These are phyloP conservation scores for Enteromius fasciolatus DNA, from an alignment of 2,797 vertebrate genomes.

Conservation along the genomic window DNA sequence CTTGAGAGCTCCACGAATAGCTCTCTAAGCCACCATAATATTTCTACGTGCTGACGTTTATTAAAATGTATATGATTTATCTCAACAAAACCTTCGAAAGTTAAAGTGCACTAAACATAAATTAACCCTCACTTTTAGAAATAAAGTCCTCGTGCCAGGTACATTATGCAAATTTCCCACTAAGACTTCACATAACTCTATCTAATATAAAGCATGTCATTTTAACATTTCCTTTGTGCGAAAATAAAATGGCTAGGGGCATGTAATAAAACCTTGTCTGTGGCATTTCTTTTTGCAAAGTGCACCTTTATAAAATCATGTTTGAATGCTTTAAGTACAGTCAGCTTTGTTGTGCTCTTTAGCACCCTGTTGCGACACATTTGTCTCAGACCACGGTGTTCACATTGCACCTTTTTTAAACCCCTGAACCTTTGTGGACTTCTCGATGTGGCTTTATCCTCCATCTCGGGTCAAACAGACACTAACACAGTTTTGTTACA, in stretches of 20 bases:
- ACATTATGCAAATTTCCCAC: slow-evolving; percentile 31
- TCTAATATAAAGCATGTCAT: slow-evolving; percentile 27
- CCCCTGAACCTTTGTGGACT: slow-evolving; percentile 10
- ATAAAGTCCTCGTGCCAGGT: slow-evolving; percentile 23
- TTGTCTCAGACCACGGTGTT: background rate
- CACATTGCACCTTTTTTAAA: background rate
- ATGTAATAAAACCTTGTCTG: slow-evolving; percentile 35
- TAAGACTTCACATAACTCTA: slow-evolving; percentile 26
- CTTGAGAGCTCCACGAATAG: slow-evolving; percentile 2
- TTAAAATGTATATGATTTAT: slow-evolving; percentile 43
- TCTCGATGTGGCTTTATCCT: background rate
- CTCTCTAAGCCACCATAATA: slow-evolving; percentile 12
- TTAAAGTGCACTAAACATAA: slow-evolving; percentile 45
- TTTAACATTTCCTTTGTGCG: slow-evolving; percentile 28
- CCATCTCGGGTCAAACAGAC: slow-evolving; percentile 25
- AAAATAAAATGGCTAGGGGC: slow-evolving; percentile 36
- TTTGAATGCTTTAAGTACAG: slow-evolving; percentile 4
- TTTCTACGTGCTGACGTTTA: slow-evolving; percentile 29
- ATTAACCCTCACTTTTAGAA: slow-evolving; percentile 38
- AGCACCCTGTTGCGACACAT: background rate
- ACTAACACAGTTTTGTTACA: slow-evolving; percentile 25
- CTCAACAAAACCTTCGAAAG: background rate
- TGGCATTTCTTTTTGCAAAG: slow-evolving; percentile 7
- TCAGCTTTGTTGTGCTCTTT: slow-evolving; percentile 9
- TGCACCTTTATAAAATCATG: background rate